A percentile compares a stretch with the other conserved stretches of the same genome.
Conservation (phyloP, 1,140 invertebrate genomes). For the Sitophilus oryzae region DNA sequence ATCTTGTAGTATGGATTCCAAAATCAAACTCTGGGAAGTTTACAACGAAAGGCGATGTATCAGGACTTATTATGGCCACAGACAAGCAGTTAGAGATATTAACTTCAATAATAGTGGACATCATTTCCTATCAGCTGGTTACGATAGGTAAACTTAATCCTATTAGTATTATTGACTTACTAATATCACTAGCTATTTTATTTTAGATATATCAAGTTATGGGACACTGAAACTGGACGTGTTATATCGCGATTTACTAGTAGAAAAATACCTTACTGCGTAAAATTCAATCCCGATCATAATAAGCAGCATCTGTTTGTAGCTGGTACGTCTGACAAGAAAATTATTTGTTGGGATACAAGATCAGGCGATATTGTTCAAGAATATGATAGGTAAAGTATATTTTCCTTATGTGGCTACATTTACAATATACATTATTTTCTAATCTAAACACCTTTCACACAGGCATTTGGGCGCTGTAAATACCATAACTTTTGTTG, state of each 20-base stretch:
- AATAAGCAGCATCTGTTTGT: slow-evolving; percentile 98
- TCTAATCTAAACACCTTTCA: too few species aligned
- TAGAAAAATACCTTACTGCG: slow-evolving; percentile 93
- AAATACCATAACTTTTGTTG: slow-evolving; percentile 98
- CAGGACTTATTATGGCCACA: slow-evolving; percentile 94
- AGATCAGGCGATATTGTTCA: slow-evolving; percentile 92
- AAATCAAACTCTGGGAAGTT: slow-evolving; percentile 98
- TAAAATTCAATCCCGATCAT: slow-evolving; percentile 95
- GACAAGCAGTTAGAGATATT: slow-evolving; percentile 94
- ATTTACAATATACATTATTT: background rate
- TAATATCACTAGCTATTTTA: slow-evolving; percentile 17
- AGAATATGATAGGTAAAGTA: slow-evolving; percentile 76
- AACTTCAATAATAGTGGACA: slow-evolving; percentile 93
- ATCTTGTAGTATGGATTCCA: slow-evolving; percentile 94
- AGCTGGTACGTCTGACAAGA: slow-evolving; percentile 97
- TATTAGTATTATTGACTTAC: background rate
- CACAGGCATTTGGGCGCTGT: slow-evolving; percentile 95
- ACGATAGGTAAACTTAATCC: slow-evolving; percentile 22
- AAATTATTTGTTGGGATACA: slow-evolving; percentile 98
- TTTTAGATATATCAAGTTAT: slow-evolving; percentile 90
- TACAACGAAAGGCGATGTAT: slow-evolving; percentile 92
- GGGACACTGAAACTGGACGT: slow-evolving; percentile 97
- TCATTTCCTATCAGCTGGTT: slow-evolving; percentile 87
- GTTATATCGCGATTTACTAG: slow-evolving; percentile 90
- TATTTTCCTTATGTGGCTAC: background rate